Evolutionary conservation across 2,113 vertebrate species (phyloP).

Genomic region (Mola mola): DNA sequence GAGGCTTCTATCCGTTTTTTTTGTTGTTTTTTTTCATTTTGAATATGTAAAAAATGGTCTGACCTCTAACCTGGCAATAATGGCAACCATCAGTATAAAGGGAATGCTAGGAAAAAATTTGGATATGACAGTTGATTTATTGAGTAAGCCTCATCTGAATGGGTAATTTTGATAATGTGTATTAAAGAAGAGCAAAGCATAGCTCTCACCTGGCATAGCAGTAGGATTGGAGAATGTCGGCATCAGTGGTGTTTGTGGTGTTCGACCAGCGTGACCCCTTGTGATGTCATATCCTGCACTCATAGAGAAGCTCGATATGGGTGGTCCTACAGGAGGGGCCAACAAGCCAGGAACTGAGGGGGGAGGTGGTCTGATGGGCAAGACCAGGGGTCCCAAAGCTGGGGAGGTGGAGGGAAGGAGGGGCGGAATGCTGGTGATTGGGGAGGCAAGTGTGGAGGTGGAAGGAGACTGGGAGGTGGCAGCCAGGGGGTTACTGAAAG

Average conservation of each 20-base stretch:
- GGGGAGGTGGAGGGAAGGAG: slow-evolving; percentile 37
- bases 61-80: too few relatives aligned
- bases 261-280: slow-evolving; percentile 91
- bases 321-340: slow-evolving; percentile 82
- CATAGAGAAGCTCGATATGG: slow-evolving; percentile 85
- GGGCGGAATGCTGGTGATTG: slow-evolving; percentile 57
- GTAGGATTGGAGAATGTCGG: slow-evolving; percentile 86
- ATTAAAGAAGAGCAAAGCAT: not conserved
- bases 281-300: slow-evolving; percentile 91
- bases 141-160: too few relatives aligned
- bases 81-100: too few relatives aligned
- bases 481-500: slow-evolving; percentile 68
- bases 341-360: slow-evolving; percentile 61
- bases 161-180: too few relatives aligned
- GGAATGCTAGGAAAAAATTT: too few relatives aligned
- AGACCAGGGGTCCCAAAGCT: slow-evolving; percentile 40
- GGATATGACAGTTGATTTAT: too few relatives aligned
- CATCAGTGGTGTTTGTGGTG: slow-evolving; percentile 94
- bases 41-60: too few relatives aligned
- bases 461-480: slow-evolving; percentile 36
- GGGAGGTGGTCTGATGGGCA: slow-evolving; percentile 38
- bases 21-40: too few relatives aligned
- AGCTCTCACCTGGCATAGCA: slow-evolving; percentile 82
- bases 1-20: too few relatives aligned
- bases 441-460: slow-evolving; percentile 33